These are phyloP conservation scores for Penaeus vannamei DNA, from an alignment of 1,140 invertebrate species.

Conservation along the genomic window DNA sequence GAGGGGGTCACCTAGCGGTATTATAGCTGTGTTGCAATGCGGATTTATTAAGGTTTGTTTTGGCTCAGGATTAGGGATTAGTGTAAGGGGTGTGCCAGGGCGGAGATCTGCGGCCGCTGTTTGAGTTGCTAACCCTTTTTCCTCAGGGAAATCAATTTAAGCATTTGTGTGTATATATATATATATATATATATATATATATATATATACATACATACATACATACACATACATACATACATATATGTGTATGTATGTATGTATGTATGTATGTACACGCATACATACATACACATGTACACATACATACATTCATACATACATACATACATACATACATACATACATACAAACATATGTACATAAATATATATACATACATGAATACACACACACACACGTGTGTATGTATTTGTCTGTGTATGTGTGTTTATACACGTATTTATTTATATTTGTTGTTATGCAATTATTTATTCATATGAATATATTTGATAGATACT, in stretches of 20 bases:
- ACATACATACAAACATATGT: background rate
- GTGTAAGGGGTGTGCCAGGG: background rate
- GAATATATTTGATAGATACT: too few relatives aligned
- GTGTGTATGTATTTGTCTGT: too few relatives aligned
- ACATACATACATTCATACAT: slow-evolving; percentile 18
- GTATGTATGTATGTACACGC: background rate
- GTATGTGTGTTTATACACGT: too few relatives aligned
- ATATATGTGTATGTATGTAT: background rate
- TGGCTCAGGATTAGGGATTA: slow-evolving; percentile 5
- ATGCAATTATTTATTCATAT: too few relatives aligned
- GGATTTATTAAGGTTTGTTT: slow-evolving; percentile 35
- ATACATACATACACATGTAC: background rate
- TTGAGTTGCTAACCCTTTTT: too few relatives aligned
- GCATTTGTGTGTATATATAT: slow-evolving; percentile 23
- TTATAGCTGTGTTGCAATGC: slow-evolving; percentile 40
- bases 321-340: slow-evolving; percentile 4
- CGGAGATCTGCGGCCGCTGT: too few relatives aligned
- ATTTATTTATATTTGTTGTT: too few relatives aligned
- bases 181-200: slow-evolving; percentile 42
- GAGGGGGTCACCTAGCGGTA: background rate
- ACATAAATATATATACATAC: background rate
- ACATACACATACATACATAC: background rate
- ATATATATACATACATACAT: slow-evolving; percentile 25
- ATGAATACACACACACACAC: background rate
- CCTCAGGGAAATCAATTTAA: background rate